phyloP scores from a whole-genome alignment of 2,888 invertebrate species.

The Stegophylla sp. region DNA sequence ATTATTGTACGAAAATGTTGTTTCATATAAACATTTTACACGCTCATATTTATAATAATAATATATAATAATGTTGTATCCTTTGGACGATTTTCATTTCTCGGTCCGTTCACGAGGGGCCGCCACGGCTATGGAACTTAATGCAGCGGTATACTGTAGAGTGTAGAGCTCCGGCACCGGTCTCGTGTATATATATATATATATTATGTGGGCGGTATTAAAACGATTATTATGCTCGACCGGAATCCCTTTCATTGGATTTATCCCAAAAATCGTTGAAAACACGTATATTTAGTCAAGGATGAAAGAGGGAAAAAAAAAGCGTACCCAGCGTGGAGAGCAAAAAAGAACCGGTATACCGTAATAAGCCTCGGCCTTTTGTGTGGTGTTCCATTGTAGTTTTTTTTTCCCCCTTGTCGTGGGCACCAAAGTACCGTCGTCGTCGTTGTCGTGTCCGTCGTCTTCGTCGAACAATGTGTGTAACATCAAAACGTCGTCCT shows the following conservation, averaged over 20 bases:
- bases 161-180: too few relatives aligned
- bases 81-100: not conserved
- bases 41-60: too few relatives aligned
- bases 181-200: too few relatives aligned
- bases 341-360: slow-evolving; percentile 25
- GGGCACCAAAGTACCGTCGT: not conserved
- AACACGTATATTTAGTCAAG: slow-evolving; percentile 50
- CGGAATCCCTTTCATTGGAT: slow-evolving; percentile 39
- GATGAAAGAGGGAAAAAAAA: slow-evolving; percentile 26
- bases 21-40: too few relatives aligned
- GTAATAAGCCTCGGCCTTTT: slow-evolving; percentile 15
- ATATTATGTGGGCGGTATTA: not conserved
- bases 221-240: slow-evolving; percentile 36
- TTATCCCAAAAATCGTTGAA: slow-evolving; percentile 24
- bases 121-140: not conserved
- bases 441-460: slow-evolving; percentile 3
- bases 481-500: not conserved
- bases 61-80: too few relatives aligned
- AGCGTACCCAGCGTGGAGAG: not conserved
- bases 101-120: too few relatives aligned
- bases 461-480: slow-evolving; percentile 30
- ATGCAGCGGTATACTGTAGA: too few relatives aligned
- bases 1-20: too few relatives aligned
- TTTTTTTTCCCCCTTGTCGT: slow-evolving; percentile 28
- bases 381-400: slow-evolving; percentile 43